Conservation (phyloP, 64 coral and sea anemone genomes). For the Pocillopora verrucosa region DNA sequence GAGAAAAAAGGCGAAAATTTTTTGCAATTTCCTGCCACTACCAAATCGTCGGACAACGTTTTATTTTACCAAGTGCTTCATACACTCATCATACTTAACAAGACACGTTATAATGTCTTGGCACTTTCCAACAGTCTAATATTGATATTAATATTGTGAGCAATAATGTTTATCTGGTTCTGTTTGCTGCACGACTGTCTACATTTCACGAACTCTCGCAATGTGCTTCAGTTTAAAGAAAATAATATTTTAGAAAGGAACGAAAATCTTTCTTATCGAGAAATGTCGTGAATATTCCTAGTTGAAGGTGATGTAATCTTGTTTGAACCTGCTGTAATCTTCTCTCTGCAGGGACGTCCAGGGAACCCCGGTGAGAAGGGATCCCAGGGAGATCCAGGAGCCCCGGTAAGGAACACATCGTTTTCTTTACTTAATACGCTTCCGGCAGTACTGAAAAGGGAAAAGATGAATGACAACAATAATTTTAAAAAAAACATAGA, state of each 20-base stretch:
- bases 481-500: too few species aligned
- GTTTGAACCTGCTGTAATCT: too few species aligned
- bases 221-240: neutral
- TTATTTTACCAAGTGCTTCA: too few species aligned
- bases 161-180: neutral
- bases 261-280: neutral
- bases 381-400: constrained; percentile 52
- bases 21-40: too few species aligned
- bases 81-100: too few species aligned
- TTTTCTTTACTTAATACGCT: neutral
- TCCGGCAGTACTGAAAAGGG: neutral
- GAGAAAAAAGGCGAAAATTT: too few species aligned
- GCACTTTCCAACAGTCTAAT: too few species aligned
- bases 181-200: neutral
- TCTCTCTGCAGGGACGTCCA: constrained; percentile 35
- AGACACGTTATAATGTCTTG: too few species aligned
- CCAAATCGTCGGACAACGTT: too few species aligned
- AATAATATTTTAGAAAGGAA: neutral
- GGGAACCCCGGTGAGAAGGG: constrained; percentile 65
- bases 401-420: constrained; percentile 21
- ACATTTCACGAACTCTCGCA: neutral
- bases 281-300: neutral
- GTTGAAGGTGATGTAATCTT: neutral
- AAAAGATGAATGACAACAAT: too few species aligned
- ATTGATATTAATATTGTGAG: too few species aligned